Evolutionary conservation across 2,797 vertebrate genomes (phyloP).

Genomic region (Catostomus latipinnis): DNA sequence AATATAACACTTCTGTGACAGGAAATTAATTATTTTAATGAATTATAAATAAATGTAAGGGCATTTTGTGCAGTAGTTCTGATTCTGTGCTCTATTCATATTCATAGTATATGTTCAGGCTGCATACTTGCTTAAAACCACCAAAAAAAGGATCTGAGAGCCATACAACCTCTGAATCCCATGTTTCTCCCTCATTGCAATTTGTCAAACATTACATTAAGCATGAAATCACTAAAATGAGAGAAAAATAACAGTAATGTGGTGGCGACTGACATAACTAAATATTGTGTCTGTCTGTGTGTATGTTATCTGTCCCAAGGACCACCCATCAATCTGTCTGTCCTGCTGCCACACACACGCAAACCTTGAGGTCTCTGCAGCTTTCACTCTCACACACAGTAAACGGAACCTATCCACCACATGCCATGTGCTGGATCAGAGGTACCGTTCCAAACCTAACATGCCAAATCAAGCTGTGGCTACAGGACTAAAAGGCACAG

Average conservation of each 20-base stretch:
- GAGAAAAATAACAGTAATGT: conserved; percentile 72
- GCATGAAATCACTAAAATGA: conserved; percentile 64
- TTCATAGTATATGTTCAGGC: conserved; percentile 13
- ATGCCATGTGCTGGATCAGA: conserved; percentile 6
- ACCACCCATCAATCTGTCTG: conserved; percentile 42
- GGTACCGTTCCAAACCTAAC: conserved; percentile 43
- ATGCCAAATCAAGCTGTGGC: conserved; percentile 56
- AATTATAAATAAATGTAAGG: neutral
- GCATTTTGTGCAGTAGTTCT: conserved; percentile 7
- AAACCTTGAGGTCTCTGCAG: conserved; percentile 39
- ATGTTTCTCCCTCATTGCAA: conserved; percentile 57
- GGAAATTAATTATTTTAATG: neutral
- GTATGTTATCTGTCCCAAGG: conserved; percentile 42
- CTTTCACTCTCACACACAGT: conserved; percentile 31
- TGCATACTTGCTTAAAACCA: conserved; percentile 36
- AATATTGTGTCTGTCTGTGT: conserved; percentile 54
- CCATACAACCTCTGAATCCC: conserved; percentile 34
- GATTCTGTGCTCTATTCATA: conserved; percentile 5
- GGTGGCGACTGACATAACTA: conserved; percentile 64
- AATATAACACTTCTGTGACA: neutral
- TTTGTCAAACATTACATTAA: conserved; percentile 75
- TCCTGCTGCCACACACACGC: conserved; percentile 47
- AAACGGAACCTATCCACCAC: conserved; percentile 26
- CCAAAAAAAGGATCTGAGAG: conserved; percentile 25
- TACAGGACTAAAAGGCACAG: conserved; percentile 41